Evolutionary conservation across 1,140 invertebrate genomes (phyloP).

Genomic region (Drosophila arizonae): DNA sequence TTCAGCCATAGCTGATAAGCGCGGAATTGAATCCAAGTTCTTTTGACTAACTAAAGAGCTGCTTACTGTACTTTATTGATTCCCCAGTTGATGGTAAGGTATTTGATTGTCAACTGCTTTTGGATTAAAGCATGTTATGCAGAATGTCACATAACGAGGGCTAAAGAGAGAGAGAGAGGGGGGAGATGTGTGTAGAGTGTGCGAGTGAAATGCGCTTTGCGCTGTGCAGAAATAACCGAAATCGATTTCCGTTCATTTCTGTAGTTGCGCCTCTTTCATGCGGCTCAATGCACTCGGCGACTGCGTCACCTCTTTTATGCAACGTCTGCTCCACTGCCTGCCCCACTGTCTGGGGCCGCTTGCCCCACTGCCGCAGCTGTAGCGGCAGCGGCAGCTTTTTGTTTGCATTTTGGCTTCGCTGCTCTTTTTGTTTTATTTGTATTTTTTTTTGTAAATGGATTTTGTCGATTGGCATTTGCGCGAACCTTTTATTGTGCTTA

Average conservation of each 20-base stretch:
- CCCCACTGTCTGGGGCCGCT: neutral
- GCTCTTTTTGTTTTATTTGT: neutral
- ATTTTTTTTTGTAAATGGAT: conserved; percentile 31
- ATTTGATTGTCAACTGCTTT: too few relatives aligned
- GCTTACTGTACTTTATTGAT: too few relatives aligned
- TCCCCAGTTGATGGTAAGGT: too few relatives aligned
- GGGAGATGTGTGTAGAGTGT: neutral
- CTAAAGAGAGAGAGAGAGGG: neutral
- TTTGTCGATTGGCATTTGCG: conserved; percentile 42
- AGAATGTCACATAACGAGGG: neutral
- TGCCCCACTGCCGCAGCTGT: neutral
- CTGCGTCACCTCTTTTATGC: conserved; percentile 45
- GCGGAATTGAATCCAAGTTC: too few relatives aligned
- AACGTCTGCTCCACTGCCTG: conserved; percentile 2
- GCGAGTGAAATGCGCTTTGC: conserved; percentile 3
- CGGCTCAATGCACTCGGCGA: conserved; percentile 34
- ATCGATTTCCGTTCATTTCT: conserved; percentile 50
- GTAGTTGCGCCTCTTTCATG: conserved; percentile 41
- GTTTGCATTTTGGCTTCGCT: conserved; percentile 33
- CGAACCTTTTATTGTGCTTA: conserved; percentile 22
- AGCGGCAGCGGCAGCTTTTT: neutral
- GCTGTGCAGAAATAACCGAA: conserved; percentile 36
- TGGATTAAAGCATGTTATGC: conserved; percentile 9
- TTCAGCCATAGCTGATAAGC: too few relatives aligned
- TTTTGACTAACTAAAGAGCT: too few relatives aligned